phyloP scores from a whole-genome alignment of 37 sponge, comb jelly and placozoan genomes.

The Axinella damicornis region DNA sequence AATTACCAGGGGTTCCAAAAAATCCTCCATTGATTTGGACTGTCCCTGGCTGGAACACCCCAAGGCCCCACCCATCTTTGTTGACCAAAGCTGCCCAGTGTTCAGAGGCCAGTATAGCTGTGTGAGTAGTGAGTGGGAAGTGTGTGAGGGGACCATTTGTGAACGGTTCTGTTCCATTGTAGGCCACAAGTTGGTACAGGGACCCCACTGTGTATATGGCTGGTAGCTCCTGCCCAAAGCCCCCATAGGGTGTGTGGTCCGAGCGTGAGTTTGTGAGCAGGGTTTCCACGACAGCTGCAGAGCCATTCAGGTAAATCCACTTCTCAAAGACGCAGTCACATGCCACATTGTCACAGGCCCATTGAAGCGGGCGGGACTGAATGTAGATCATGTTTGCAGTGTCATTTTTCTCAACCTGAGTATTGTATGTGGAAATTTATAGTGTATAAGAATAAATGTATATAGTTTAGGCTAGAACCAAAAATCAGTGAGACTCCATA shows the following conservation, averaged over 20 bases:
- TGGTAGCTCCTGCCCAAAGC: constrained; percentile 38
- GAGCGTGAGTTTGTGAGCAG: constrained; percentile 14
- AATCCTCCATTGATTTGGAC: constrained; percentile 9
- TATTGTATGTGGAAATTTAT: no score
- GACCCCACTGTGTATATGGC: constrained; percentile 26
- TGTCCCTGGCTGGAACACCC: constrained; percentile 36
- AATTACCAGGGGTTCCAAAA: constrained; percentile 15
- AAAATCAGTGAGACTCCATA: no score
- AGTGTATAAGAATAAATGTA: no score
- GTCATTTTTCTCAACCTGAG: not conserved
- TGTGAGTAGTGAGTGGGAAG: not conserved
- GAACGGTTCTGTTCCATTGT: constrained; percentile 31
- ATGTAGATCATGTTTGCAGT: constrained; percentile 12
- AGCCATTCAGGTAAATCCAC: constrained; percentile 15
- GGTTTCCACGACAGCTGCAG: not conserved
- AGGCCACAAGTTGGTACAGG: constrained; percentile 25
- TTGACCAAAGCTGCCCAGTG: constrained; percentile 20
- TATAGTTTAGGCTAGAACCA: no score
- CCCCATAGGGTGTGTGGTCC: constrained; percentile 29
- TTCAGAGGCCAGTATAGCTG: constrained; percentile 2
- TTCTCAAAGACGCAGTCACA: constrained; percentile 48
- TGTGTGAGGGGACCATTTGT: constrained; percentile 13
- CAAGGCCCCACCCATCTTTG: constrained; percentile 21
- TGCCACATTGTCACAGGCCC: constrained; percentile 44
- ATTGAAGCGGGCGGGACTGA: constrained; percentile 31